Percentiles rank a stretch among this genome's conserved stretches.
Evolutionary conservation across 1,140 invertebrate genomes (phyloP).

Genomic region (Scaptomyza hsui): DNA sequence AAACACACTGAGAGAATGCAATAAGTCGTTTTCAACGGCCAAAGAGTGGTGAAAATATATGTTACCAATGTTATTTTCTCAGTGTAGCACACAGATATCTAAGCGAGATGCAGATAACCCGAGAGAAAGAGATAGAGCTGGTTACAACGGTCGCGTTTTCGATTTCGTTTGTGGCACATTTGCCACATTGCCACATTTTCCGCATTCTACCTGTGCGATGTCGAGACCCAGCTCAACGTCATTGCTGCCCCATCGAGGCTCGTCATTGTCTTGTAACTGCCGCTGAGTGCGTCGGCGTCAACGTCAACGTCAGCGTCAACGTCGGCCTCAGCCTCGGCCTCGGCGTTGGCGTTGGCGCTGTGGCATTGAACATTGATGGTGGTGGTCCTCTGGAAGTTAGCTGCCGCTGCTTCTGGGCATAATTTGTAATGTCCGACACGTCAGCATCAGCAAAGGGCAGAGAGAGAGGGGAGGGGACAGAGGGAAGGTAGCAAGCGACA

Average conservation of each 20-base stretch:
- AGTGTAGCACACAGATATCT: constrained; percentile 35
- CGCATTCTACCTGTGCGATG: constrained; percentile 56
- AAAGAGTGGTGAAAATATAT: no score
- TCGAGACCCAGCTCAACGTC: constrained; percentile 70
- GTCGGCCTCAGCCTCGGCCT: constrained; percentile 4
- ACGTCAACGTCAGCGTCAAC: background rate
- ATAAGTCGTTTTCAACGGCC: background rate
- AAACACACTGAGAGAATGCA: constrained; percentile 28
- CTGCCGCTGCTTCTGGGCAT: constrained; percentile 62
- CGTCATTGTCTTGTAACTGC: constrained; percentile 63
- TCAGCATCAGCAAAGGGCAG: constrained; percentile 38
- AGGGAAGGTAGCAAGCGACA: constrained; percentile 2
- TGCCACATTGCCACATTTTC: constrained; percentile 36
- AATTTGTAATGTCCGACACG: constrained; percentile 81
- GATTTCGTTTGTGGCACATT: constrained; percentile 59
- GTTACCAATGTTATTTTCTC: background rate
- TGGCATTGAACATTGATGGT: constrained; percentile 69
- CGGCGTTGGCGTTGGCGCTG: constrained; percentile 29
- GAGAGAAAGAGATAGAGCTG: constrained; percentile 31
- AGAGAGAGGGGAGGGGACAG: background rate
- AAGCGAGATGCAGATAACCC: constrained; percentile 43
- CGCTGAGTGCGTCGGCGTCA: constrained; percentile 21
- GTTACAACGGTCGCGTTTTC: constrained; percentile 63
- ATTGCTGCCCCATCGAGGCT: constrained; percentile 48
- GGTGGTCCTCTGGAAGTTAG: constrained; percentile 68